Conservation (phyloP, 64 coral and sea anemone species). For the Montipora sp. region DNA sequence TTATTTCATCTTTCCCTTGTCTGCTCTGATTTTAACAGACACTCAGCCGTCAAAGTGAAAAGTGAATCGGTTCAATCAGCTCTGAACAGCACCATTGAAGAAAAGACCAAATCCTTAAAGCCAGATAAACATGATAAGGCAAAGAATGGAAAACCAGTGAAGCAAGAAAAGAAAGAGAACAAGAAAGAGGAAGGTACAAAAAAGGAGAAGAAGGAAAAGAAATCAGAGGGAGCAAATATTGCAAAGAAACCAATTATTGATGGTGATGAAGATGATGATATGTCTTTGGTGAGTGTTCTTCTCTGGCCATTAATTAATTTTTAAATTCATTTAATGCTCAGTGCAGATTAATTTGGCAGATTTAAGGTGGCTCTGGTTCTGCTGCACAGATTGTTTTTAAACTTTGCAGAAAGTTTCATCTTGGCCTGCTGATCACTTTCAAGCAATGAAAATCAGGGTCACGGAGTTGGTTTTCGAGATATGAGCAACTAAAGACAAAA, state of each 20-base stretch:
- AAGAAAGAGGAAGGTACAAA: constrained; percentile 21
- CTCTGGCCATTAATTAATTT: neutral
- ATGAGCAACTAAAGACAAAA: too few relatives aligned
- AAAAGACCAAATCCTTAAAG: neutral
- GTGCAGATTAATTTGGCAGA: too few relatives aligned
- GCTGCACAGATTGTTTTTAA: too few relatives aligned
- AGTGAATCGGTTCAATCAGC: neutral
- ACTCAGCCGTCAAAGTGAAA: constrained; percentile 1
- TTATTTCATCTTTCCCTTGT: neutral
- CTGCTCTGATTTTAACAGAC: neutral
- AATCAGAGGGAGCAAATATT: neutral
- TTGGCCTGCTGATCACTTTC: too few relatives aligned
- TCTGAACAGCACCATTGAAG: constrained; percentile 9
- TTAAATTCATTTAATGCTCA: neutral
- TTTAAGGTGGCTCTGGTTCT: too few relatives aligned
- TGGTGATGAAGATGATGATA: constrained; percentile 52
- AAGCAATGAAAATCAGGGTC: too few relatives aligned
- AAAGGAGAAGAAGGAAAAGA: constrained; percentile 60
- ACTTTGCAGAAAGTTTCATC: too few relatives aligned
- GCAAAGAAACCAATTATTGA: constrained; percentile 30
- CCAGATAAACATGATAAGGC: constrained; percentile 9
- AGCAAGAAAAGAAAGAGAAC: neutral
- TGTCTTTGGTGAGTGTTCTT: constrained; percentile 42
- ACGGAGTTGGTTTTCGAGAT: too few relatives aligned
- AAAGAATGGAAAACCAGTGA: constrained; percentile 17